A percentile compares a stretch with the other conserved stretches of the same genome.
phyloP scores from a whole-genome alignment of 2,113 vertebrate species.

The Eudyptes chrysolophus region DNA sequence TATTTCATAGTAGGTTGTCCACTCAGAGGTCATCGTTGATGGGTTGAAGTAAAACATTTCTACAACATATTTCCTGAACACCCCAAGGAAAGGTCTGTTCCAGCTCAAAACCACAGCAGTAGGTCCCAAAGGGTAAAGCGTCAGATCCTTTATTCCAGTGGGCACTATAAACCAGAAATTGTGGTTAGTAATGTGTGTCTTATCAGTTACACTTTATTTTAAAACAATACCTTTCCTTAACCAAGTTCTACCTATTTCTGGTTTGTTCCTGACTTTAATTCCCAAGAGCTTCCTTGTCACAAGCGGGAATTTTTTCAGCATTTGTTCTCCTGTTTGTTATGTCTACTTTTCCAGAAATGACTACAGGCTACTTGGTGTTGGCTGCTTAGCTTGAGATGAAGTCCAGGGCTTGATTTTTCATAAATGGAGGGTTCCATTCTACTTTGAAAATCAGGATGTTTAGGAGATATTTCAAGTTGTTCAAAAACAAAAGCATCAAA shows the following conservation, averaged over 20 bases:
- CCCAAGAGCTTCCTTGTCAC: neutral
- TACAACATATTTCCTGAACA: conserved; percentile 93
- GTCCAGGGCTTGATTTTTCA: neutral
- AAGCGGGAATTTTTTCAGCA: neutral
- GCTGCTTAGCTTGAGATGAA: neutral
- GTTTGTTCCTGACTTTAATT: neutral
- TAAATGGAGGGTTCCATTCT: neutral
- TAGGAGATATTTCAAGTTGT: neutral
- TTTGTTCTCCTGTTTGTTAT: neutral
- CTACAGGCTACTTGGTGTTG: neutral
- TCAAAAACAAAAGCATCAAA: conserved; percentile 5
- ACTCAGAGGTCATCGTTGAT: conserved; percentile 86
- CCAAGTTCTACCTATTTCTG: neutral
- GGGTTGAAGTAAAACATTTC: conserved; percentile 98
- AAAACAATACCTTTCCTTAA: neutral
- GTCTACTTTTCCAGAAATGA: neutral
- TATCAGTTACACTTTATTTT: neutral
- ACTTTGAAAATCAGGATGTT: neutral
- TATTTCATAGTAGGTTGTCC: conserved; percentile 97
- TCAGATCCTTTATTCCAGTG: conserved; percentile 88
- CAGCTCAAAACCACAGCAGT: conserved; percentile 91
- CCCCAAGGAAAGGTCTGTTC: conserved; percentile 88
- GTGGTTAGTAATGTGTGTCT: neutral
- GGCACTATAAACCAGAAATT: conserved; percentile 78
- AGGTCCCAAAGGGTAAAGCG: conserved; percentile 89